phyloP scores from a whole-genome alignment of 2,888 invertebrate genomes.

The Lacanobia wlatinum region DNA sequence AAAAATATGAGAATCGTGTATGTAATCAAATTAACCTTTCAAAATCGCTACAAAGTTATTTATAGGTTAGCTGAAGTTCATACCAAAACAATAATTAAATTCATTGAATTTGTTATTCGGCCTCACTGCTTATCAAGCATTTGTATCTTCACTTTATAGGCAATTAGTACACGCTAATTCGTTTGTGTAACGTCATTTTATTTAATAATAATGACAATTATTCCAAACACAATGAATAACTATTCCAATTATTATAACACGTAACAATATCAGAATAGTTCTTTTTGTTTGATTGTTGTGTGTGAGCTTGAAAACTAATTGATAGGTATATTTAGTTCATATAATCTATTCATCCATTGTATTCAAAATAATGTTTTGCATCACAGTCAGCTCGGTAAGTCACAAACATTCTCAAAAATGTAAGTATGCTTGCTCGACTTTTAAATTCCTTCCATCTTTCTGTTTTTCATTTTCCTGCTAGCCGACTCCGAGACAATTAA shows the following conservation, averaged over 20 bases:
- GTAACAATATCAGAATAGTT: conserved; percentile 25
- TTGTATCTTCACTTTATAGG: conserved; percentile 44
- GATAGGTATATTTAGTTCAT: background rate
- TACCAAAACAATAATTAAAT: conserved; percentile 45
- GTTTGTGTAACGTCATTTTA: conserved; percentile 40
- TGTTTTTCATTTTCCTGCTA: conserved; percentile 40
- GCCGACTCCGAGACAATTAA: conserved; percentile 57
- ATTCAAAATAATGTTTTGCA: conserved; percentile 1
- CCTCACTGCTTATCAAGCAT: conserved; percentile 43
- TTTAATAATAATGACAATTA: conserved; percentile 39
- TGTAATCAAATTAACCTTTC: conserved; percentile 11
- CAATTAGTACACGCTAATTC: conserved; percentile 43
- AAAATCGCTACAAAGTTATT: conserved; percentile 9
- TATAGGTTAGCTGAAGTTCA: conserved; percentile 6
- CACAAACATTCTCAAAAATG: background rate
- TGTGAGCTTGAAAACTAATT: conserved; percentile 14
- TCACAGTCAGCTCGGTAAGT: background rate
- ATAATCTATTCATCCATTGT: conserved; percentile 24
- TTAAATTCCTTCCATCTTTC: conserved; percentile 27
- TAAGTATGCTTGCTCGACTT: conserved; percentile 7
- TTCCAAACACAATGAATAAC: conserved; percentile 27
- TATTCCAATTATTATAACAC: conserved; percentile 18
- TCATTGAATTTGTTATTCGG: conserved; percentile 35
- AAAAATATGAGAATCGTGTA: background rate
- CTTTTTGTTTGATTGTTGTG: conserved; percentile 35